phyloP scores from a whole-genome alignment of 2,888 invertebrate genomes.

The Orthonevra nobilis region DNA sequence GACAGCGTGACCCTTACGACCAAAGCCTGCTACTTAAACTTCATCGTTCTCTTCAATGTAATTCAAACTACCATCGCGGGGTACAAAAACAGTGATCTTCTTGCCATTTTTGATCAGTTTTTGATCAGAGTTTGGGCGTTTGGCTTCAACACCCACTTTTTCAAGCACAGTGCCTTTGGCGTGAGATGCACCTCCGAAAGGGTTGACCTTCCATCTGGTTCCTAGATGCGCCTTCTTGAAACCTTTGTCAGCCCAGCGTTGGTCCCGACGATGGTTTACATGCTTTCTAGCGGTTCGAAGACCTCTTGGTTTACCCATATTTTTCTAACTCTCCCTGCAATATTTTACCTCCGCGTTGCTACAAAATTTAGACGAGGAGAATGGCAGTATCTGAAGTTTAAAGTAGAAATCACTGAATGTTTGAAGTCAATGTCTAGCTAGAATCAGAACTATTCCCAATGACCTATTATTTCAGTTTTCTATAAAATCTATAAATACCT shows the following conservation, averaged over 20 bases:
- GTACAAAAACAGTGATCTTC: slow-evolving; percentile 99
- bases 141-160: slow-evolving; percentile 99
- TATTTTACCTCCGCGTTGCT: too few species aligned
- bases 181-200: slow-evolving; percentile 99
- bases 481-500: too few species aligned
- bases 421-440: too few species aligned
- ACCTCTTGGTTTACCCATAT: slow-evolving; percentile 98
- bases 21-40: slow-evolving; percentile 99
- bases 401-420: too few species aligned
- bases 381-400: too few species aligned
- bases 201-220: slow-evolving; percentile 99
- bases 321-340: too few species aligned
- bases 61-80: slow-evolving; percentile 99
- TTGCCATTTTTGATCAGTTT: slow-evolving; percentile 99
- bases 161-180: slow-evolving; percentile 99
- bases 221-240: slow-evolving; percentile 99
- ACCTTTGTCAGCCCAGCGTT: slow-evolving; percentile 99
- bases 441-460: too few species aligned
- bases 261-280: slow-evolving; percentile 97
- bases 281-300: slow-evolving; percentile 99
- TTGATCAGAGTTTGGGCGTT: slow-evolving; percentile 99
- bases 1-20: slow-evolving; percentile 99
- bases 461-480: too few species aligned
- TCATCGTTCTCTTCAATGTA: slow-evolving; percentile 99
- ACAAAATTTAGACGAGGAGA: too few species aligned